Conservation (phyloP, 1,140 invertebrate genomes). For the Anastatus disparis region DNA sequence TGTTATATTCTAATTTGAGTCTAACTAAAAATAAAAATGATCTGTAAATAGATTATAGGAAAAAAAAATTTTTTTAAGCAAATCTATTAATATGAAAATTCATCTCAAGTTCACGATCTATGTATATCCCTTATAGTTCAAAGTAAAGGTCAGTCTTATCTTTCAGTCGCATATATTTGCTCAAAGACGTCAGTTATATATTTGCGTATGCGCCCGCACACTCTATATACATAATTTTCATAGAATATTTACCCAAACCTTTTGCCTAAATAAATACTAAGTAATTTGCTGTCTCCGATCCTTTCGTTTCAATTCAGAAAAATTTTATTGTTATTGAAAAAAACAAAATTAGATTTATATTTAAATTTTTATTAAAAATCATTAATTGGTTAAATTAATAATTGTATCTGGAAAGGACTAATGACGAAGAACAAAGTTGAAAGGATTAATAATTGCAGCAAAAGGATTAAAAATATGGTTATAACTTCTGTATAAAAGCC, state of each 20-base stretch:
- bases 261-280: constrained; percentile 50
- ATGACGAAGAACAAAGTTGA: too few relatives aligned
- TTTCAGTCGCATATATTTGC: constrained; percentile 56
- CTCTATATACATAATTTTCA: constrained; percentile 45
- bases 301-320: neutral
- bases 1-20: too few relatives aligned
- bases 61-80: too few relatives aligned
- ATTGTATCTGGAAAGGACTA: too few relatives aligned
- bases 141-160: constrained; percentile 50
- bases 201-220: constrained; percentile 59
- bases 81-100: too few relatives aligned
- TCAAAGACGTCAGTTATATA: constrained; percentile 52
- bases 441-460: too few relatives aligned
- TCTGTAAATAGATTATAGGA: too few relatives aligned
- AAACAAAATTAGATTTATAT: neutral
- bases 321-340: neutral
- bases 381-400: too few relatives aligned
- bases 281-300: neutral
- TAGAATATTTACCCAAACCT: constrained; percentile 35
- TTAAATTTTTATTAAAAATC: neutral
- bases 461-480: too few relatives aligned
- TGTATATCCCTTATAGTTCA: neutral
- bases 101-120: neutral
- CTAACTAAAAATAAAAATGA: too few relatives aligned
- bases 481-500: too few relatives aligned